These are phyloP conservation scores for Philaenus spumarius DNA, from an alignment of 1,140 invertebrate species.

Conservation along the genomic window DNA sequence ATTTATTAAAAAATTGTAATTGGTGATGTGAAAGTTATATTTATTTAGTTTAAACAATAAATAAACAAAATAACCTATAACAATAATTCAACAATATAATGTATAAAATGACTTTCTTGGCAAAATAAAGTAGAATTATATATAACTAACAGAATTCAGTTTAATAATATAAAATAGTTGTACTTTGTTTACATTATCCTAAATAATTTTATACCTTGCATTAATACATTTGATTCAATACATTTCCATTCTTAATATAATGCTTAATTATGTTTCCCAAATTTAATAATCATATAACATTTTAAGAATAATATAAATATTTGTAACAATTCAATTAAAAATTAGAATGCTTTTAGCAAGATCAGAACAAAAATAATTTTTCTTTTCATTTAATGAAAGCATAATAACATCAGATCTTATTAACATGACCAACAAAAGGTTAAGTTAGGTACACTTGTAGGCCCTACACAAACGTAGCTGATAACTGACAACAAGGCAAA, in stretches of 20 bases:
- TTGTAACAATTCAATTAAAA: constrained; percentile 2
- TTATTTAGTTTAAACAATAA: no score
- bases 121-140: no score
- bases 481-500: neutral
- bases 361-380: neutral
- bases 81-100: no score
- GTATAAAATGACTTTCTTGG: no score
- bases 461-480: constrained; percentile 6
- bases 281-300: neutral
- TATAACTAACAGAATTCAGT: no score
- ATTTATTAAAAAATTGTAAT: no score
- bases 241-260: neutral
- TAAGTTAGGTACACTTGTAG: constrained; percentile 8
- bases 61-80: no score
- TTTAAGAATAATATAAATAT: constrained; percentile 1
- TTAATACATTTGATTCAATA: neutral
- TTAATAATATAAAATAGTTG: no score
- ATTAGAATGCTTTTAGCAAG: neutral
- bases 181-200: no score
- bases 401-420: no score
- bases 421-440: neutral
- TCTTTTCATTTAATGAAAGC: constrained; percentile 14
- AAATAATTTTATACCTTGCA: neutral
- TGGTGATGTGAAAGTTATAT: no score
- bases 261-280: neutral